Base-by-base conservation (phyloP, 2,113 vertebrate species). In the Erinaceus europaeus region DNA sequence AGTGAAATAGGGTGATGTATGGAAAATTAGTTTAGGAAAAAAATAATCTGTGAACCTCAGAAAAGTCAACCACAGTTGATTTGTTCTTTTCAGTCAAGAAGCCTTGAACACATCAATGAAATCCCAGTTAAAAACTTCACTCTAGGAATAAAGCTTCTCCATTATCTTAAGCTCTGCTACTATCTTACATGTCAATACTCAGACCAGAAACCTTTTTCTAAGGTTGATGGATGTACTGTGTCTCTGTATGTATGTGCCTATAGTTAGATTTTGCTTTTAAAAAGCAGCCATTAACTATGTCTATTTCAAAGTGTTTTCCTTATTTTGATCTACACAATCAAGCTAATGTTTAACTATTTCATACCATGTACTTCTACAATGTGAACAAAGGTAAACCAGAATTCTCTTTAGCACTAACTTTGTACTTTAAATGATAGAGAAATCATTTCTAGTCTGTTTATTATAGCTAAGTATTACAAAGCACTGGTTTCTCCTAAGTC, bases 231-330 rank as follows among this genome's bases (percentile, higher is more conserved):
- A 96, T 94, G 92, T 8, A 32, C 82, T 40, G 44, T 74, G 71
- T 83, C 88, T 94, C 78, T 9, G 21, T 77, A 79, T 71, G 32
- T 50, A 50, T 92, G 88, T 93, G 92, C 72, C 82, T 94, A 94
- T 94, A 95, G 89, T 96, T 94, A 95, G 91, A 90, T 83, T 92
- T 87, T 34, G 79, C 89, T 95, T 94, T 94, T 91, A 79, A 91
- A 94, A 94, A 53, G 52, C 50, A 94, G 48, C 89, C 87, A 91
- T 95, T 94, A 94, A 92, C 87, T 71, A 52, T 59, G 50, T 46
- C 52, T 93, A 46, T 93, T 95, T 93, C 86, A 79, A 83, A 94
- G 81, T 79, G 40, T 92, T 84, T 94, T 46, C 17, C n/a, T 17
- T 50, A 36, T 88, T 91, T 90, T 90, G 57, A 79, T 83, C 44